Percentiles rank a stretch among this genome's conserved stretches.
Evolutionary conservation across 1,140 invertebrate species (phyloP).

Genomic region (Zaprionus nigranus): DNA sequence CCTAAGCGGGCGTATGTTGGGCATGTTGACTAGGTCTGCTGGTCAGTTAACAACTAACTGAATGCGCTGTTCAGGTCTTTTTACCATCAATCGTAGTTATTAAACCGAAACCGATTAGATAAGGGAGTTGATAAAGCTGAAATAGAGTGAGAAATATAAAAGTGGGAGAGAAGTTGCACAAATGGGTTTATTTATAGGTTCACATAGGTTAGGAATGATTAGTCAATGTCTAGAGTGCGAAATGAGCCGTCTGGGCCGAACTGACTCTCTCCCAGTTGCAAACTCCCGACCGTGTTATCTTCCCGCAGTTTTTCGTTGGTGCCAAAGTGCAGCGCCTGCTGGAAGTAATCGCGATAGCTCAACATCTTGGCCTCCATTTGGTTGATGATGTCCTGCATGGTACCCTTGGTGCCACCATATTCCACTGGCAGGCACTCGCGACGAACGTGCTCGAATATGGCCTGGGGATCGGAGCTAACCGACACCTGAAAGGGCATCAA

Average conservation of each 20-base stretch:
- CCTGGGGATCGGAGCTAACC: constrained; percentile 63
- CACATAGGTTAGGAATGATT: constrained; percentile 6
- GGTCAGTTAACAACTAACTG: constrained; percentile 42
- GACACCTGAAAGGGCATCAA: constrained; percentile 37
- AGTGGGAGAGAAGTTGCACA: constrained; percentile 23
- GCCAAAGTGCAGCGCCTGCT: constrained; percentile 85
- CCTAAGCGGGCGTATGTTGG: constrained; percentile 84
- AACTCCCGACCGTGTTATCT: constrained; percentile 54
- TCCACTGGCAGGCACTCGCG: constrained; percentile 85
- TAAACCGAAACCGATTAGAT: constrained; percentile 48
- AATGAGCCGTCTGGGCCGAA: constrained; percentile 87
- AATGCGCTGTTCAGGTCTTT: constrained; percentile 18
- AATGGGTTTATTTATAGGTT: constrained; percentile 48
- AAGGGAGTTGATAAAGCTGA: constrained; percentile 8
- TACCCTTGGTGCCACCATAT: constrained; percentile 85
- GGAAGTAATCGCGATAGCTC: constrained; percentile 84
- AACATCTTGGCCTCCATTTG: constrained; percentile 85
- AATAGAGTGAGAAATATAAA: constrained; percentile 11
- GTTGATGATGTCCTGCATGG: constrained; percentile 84
- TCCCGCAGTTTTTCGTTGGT: constrained; percentile 86
- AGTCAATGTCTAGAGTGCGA: constrained; percentile 80
- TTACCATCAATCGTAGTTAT: constrained; percentile 5
- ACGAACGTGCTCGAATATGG: constrained; percentile 84
- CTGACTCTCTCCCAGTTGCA: constrained; percentile 84
- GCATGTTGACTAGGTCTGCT: constrained; percentile 52